Conservation (phyloP, 2,113 vertebrate species). For the Rhinopomastus cyanomelas region DNA sequence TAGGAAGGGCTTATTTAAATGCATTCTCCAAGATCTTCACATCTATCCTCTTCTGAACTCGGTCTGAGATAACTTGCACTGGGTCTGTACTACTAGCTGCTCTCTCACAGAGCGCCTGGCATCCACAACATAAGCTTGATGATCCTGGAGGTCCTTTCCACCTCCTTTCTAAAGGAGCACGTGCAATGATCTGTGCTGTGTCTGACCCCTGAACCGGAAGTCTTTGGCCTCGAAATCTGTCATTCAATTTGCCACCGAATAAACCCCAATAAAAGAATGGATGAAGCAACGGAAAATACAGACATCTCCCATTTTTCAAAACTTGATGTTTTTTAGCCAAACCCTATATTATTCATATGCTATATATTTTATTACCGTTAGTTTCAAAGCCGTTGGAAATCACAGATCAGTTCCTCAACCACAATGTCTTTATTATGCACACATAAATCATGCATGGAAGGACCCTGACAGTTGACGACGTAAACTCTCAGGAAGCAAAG, state of each 20-base stretch:
- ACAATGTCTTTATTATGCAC: slow-evolving; percentile 61
- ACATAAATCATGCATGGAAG: slow-evolving; percentile 68
- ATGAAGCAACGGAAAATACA: slow-evolving; percentile 18
- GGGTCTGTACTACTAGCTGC: not conserved
- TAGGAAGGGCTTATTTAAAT: not conserved
- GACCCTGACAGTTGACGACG: slow-evolving; percentile 36
- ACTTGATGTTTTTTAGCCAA: slow-evolving; percentile 10
- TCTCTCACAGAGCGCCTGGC: no score
- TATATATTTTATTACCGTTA: slow-evolving; percentile 40
- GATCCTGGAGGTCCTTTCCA: no score
- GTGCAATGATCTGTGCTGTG: no score
- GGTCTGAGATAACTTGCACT: not conserved
- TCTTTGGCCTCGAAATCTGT: not conserved
- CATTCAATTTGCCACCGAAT: not conserved
- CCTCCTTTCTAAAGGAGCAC: no score
- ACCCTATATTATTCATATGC: slow-evolving; percentile 5
- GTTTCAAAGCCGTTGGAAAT: slow-evolving; percentile 56
- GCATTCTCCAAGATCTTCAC: not conserved
- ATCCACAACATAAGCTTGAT: not conserved
- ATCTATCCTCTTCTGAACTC: not conserved
- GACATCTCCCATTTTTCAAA: not conserved
- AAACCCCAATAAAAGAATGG: not conserved
- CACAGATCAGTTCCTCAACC: slow-evolving; percentile 37
- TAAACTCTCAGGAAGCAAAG: slow-evolving; percentile 64
- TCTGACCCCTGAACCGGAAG: not conserved